A percentile compares a stretch with the other conserved stretches of the same genome.
phyloP scores from a whole-genome alignment of 2,113 vertebrate species.

The Microtus ochrogaster region DNA sequence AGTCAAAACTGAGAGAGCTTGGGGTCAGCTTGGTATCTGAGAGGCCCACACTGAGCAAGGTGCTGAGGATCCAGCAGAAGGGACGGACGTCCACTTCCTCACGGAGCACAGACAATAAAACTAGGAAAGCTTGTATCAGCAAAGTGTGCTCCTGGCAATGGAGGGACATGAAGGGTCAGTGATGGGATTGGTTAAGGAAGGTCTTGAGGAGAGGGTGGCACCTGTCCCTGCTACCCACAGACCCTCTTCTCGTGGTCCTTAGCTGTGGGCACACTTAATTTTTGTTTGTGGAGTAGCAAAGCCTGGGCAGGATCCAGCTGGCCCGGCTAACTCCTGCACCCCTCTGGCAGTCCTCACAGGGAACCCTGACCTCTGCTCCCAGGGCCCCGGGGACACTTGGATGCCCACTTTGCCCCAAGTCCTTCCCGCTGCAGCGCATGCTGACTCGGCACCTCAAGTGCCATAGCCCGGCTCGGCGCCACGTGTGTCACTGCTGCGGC shows the following conservation, averaged over 20 bases:
- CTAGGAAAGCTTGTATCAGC: not conserved
- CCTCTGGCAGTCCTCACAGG: slow-evolving; percentile 39
- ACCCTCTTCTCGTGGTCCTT: not conserved
- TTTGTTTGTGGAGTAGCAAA: not conserved
- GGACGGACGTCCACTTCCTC: not conserved
- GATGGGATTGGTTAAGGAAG: not conserved
- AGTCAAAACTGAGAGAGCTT: not conserved
- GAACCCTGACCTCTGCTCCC: slow-evolving; percentile 29
- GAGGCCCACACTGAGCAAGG: not conserved
- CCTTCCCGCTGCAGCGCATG: slow-evolving; percentile 93
- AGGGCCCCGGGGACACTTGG: slow-evolving; percentile 57
- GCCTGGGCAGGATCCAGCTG: too few relatives aligned
- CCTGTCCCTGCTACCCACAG: not conserved
- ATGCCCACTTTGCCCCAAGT: slow-evolving; percentile 91
- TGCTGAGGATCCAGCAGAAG: not conserved
- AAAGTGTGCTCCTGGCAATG: not conserved
- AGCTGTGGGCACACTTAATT: not conserved
- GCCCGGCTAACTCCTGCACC: not conserved
- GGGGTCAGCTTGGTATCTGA: not conserved
- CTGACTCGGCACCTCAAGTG: slow-evolving; percentile 93
- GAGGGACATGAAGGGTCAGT: not conserved
- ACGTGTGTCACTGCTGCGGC: slow-evolving; percentile 90
- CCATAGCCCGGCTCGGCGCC: slow-evolving; percentile 91
- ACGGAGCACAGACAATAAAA: not conserved
- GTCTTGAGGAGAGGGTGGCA: not conserved